Evolutionary conservation across 2,113 vertebrate species (phyloP).

Genomic region (Amphiprion ocellaris): DNA sequence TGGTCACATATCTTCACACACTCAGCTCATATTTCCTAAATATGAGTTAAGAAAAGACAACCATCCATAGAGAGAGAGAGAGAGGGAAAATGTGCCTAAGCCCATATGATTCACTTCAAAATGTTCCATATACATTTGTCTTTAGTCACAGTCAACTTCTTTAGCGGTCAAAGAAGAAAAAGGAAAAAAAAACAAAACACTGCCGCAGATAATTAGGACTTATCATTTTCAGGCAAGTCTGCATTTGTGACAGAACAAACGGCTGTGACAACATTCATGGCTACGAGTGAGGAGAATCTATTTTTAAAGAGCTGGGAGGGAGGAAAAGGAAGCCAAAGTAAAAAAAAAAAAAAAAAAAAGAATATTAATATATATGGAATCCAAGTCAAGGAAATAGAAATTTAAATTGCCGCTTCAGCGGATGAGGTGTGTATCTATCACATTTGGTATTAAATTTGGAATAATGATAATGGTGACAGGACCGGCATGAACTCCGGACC

Average conservation of each 20-base stretch:
- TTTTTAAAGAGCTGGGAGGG: slow-evolving; percentile 40
- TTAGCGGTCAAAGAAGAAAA: neutral
- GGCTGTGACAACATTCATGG: slow-evolving; percentile 24
- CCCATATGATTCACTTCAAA: slow-evolving; percentile 3
- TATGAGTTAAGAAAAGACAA: slow-evolving; percentile 9
- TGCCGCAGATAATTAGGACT: slow-evolving; percentile 23
- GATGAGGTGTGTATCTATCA: slow-evolving; percentile 24
- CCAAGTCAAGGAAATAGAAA: slow-evolving; percentile 58
- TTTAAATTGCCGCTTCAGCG: slow-evolving; percentile 44
- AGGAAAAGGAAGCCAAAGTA: slow-evolving; percentile 1
- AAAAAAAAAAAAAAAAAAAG: slow-evolving; percentile 9
- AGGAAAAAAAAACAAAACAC: neutral
- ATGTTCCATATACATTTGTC: neutral
- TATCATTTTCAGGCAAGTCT: slow-evolving; percentile 8
- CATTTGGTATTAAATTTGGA: slow-evolving; percentile 45
- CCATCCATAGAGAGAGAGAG: neutral
- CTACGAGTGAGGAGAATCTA: slow-evolving; percentile 9
- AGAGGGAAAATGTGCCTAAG: neutral
- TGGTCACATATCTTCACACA: slow-evolving; percentile 9
- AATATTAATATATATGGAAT: slow-evolving; percentile 37
- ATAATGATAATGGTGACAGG: slow-evolving; percentile 53
- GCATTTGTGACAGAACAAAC: slow-evolving; percentile 42
- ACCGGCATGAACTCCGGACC: slow-evolving; percentile 43
- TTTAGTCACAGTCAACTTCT: slow-evolving; percentile 9
- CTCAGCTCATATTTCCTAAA: neutral